Evolutionary conservation across 2,797 vertebrate species (phyloP).

Genomic region (Arctocebus calabarensis): DNA sequence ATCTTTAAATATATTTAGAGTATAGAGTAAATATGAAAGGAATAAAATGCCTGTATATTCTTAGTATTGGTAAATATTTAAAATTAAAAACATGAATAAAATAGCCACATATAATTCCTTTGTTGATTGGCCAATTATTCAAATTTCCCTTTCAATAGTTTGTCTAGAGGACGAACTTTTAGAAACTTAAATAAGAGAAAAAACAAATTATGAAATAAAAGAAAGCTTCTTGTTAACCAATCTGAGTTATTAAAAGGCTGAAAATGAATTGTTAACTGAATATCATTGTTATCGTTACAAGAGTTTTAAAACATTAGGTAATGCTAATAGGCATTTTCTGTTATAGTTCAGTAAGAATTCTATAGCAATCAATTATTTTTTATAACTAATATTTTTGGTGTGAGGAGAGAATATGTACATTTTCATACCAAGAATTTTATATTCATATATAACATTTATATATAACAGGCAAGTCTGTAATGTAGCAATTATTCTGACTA

Average conservation of each 20-base stretch:
- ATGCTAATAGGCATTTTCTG: slow-evolving; percentile 17
- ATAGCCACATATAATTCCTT: background rate
- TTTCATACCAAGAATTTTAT: slow-evolving; percentile 18
- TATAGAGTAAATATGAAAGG: background rate
- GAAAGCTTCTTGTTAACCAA: background rate
- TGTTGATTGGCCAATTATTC: slow-evolving; percentile 52
- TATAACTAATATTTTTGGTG: slow-evolving; percentile 44
- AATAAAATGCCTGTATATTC: background rate
- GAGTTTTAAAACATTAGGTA: slow-evolving; percentile 55
- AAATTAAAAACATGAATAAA: slow-evolving; percentile 32
- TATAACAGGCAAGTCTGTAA: background rate
- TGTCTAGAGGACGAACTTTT: slow-evolving; percentile 51
- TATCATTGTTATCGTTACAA: slow-evolving; percentile 50
- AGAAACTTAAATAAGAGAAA: background rate
- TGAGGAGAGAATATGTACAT: slow-evolving; percentile 13
- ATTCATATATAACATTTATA: background rate
- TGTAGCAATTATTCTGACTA: background rate
- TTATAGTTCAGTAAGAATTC: slow-evolving; percentile 40
- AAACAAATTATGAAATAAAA: slow-evolving; percentile 40
- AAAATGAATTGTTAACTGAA: slow-evolving; percentile 58
- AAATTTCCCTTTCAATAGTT: slow-evolving; percentile 6
- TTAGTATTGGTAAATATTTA: slow-evolving; percentile 28
- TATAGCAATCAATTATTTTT: slow-evolving; percentile 53
- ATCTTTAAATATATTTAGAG: slow-evolving; percentile 25
- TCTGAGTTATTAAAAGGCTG: slow-evolving; percentile 58